These are phyloP conservation scores for Aspidiotus destructor DNA, from an alignment of 2,888 invertebrate species.

Conservation along the genomic window DNA sequence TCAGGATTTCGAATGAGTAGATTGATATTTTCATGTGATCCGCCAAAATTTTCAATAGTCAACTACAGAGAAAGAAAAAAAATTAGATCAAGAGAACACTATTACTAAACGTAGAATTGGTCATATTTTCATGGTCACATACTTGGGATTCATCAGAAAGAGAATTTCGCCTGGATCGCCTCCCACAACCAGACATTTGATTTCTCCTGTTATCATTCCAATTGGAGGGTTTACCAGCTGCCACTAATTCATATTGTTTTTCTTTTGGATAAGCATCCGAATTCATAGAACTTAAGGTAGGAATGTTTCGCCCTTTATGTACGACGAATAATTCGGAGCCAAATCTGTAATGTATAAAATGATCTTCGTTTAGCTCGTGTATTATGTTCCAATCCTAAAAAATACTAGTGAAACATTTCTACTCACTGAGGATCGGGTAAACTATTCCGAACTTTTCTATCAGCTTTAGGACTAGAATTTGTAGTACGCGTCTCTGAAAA, in stretches of 20 bases:
- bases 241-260: slow-evolving; percentile 43
- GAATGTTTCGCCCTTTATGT: slow-evolving; percentile 66
- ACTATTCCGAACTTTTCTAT: slow-evolving; percentile 24
- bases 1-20: slow-evolving; percentile 75
- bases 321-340: slow-evolving; percentile 67
- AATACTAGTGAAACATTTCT: not conserved
- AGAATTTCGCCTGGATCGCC: slow-evolving; percentile 74
- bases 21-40: slow-evolving; percentile 79
- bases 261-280: slow-evolving; percentile 39
- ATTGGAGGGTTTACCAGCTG: slow-evolving; percentile 78
- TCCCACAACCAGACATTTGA: slow-evolving; percentile 71
- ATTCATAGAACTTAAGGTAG: slow-evolving; percentile 61
- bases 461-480: slow-evolving; percentile 28
- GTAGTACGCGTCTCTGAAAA: slow-evolving; percentile 23
- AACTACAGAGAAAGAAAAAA: slow-evolving; percentile 45
- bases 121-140: not conserved
- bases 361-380: not conserved
- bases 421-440: slow-evolving; percentile 27
- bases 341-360: slow-evolving; percentile 37
- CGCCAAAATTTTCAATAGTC: slow-evolving; percentile 87
- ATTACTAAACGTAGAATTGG: not conserved
- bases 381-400: not conserved
- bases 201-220: slow-evolving; percentile 64
- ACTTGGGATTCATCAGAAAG: slow-evolving; percentile 68
- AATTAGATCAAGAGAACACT: not conserved